A percentile compares a stretch with the other conserved stretches of the same genome.
These are phyloP conservation scores for Lophius piscatorius DNA, from an alignment of 2,113 vertebrate species.

Conservation along the genomic window DNA sequence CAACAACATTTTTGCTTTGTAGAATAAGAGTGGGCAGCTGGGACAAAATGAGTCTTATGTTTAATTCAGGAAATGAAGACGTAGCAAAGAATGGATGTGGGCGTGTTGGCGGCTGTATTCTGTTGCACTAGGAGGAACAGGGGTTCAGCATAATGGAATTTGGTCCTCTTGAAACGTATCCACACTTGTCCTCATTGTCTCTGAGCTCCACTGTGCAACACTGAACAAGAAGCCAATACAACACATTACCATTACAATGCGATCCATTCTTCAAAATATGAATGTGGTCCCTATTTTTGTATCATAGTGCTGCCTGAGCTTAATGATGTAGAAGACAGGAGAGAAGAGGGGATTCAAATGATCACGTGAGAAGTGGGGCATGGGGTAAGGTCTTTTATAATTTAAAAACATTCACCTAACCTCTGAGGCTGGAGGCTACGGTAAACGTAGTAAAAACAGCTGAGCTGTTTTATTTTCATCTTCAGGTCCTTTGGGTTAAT, in stretches of 20 bases:
- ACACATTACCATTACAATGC: constrained; percentile 1
- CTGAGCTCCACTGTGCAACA: constrained; percentile 10
- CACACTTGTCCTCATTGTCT: neutral
- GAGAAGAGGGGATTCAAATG: neutral
- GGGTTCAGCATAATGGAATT: neutral
- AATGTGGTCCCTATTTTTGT: neutral
- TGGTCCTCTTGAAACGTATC: constrained; percentile 17
- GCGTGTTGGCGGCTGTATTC: neutral
- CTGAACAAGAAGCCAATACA: constrained; percentile 18
- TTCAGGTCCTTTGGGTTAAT: too few species aligned
- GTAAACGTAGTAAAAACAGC: too few species aligned
- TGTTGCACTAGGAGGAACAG: neutral
- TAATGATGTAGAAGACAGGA: neutral
- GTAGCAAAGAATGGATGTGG: neutral
- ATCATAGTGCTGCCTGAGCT: neutral
- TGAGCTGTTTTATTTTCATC: too few species aligned
- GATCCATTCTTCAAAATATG: neutral
- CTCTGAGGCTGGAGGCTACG: neutral
- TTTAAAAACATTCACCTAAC: constrained; percentile 4
- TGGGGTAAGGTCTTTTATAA: neutral
- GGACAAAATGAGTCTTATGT: too few species aligned
- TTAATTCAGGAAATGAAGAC: too few species aligned
- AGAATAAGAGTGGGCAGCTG: too few species aligned
- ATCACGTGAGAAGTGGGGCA: neutral
- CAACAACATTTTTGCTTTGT: too few species aligned